Base-by-base conservation (phyloP, 2,113 vertebrate genomes). In the Pipa parva region DNA sequence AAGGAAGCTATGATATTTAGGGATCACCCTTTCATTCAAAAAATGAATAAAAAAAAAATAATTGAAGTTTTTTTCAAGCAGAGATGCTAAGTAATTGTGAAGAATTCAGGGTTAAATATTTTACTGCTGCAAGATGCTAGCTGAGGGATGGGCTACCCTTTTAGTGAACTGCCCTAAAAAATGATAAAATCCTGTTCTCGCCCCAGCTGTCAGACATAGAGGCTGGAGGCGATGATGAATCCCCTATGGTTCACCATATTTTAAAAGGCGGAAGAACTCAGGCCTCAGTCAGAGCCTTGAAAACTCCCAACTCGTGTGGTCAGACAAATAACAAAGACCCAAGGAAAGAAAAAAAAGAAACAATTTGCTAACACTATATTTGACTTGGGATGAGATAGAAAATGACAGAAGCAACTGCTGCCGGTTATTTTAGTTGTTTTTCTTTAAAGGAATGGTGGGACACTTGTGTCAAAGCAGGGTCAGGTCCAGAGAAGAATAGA, bases 151-250 rank as follows among this genome's bases (percentile, higher is more conserved):
- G 64, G 3, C 28, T 67, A 67, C 28, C 46, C 64, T 50, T 68
- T 68, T 37, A 25, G 64, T 68, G 64, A 68, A 68, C 64, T 51
- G 64, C 55, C 56, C 55, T 48, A 18, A 31, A 29, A 13, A 36
- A 39, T 26, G 31, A 68, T 68, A 59, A 39, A 59, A 68, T 68
- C 64, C 27, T 51, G 46, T 59, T 36, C 33, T 68, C 55, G 7
- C 22, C 64, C 28, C 46, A 50, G 46, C 56, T 59, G 56, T 58
- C 64, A 68, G 54, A 50, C 28, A 48, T 24, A 58, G 39, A 36
- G 27, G 25, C 42, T n/a, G 12, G 64, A 68, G 64, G 56, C 55
- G 48, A 59, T 68, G 56, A 59, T 26, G 56, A 69, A 60, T 52
- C 31, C 33, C 46, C 20, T 5, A 49, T 49, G 37, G 27, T 11